Base-by-base conservation (phyloP, 2,888 invertebrate genomes). In the Cremastinae sp. region DNA sequence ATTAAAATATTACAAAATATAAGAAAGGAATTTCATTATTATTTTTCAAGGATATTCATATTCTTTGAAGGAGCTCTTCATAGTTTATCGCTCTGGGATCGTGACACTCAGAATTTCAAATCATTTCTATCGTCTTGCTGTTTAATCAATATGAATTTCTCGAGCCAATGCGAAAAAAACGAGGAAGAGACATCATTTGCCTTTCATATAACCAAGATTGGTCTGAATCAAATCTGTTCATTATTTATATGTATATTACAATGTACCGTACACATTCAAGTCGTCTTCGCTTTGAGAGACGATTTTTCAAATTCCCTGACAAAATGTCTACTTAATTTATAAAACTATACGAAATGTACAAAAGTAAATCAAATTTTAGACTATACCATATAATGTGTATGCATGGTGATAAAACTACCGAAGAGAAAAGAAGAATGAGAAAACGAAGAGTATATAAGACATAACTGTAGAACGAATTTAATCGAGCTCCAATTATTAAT, bases 401-500 rank as follows among this genome's bases (percentile, higher is more conserved):
- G 53, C 1, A 45, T 22, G 35, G 39, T 49, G 2, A 53, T 35
- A 39, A n/a, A 37, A 55, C 20, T 45, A 49, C 14, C 1, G 14
- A 10, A 69, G 41, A 5, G 22, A 62, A 9, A 28, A 3, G 53
- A 28, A 16, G 47, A 16, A 28, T 8, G 41, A 35, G 45, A 35
- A 55, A 39, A 12, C 16, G 35, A 20, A 28, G 28, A 53, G 39
- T 58, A 14, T 43, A 45, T 43, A 43, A 37, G 37, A n/a, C 28
- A 10, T 39, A 68, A 55, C 68, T 68, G 58, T 74, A 56, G 75
- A 74, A 59, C 74, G 74, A 79, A 74, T 69, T 79, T 74, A 75
- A 79, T 79, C 79, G 79, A 78, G 78, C 78, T 78, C 71, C 75
- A 71, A 74, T 78, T 79, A 79, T 74, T 79, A 79, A 79, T 79